A percentile compares a stretch with the other conserved stretches of the same genome.
Evolutionary conservation across 2,113 vertebrate species (phyloP).

Genomic region (Prionailurus bengalensis): DNA sequence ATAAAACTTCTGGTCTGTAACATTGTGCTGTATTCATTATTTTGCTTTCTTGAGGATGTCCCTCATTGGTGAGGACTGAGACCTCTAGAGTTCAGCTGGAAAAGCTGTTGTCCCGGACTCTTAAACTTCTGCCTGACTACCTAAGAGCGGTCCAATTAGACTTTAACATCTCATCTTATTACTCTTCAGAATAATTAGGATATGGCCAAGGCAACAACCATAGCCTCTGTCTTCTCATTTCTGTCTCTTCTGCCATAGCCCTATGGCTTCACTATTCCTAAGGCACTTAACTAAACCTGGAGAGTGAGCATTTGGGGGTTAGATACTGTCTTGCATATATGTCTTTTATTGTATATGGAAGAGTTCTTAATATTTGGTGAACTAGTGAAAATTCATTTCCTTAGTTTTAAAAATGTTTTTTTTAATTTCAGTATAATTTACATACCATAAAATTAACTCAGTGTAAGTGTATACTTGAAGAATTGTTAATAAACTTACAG

Average conservation of each 20-base stretch:
- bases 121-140: slow-evolving; percentile 8
- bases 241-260: not conserved
- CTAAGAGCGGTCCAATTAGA: not conserved
- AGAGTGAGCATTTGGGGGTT: not conserved
- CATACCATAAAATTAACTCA: not conserved
- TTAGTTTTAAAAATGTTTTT: not conserved
- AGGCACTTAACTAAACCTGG: not conserved
- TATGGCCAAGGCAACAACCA: not conserved
- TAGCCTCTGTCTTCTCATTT: not conserved
- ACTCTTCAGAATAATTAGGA: not conserved
- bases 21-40: not conserved
- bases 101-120: not conserved
- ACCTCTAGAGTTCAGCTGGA: not conserved
- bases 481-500: not conserved
- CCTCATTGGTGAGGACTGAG: not conserved
- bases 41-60: not conserved
- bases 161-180: not conserved
- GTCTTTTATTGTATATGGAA: not conserved
- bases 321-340: not conserved
- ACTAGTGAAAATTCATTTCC: slow-evolving; percentile 8
- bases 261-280: not conserved
- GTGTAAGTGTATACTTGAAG: not conserved
- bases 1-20: not conserved
- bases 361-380: not conserved
- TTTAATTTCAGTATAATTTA: not conserved